Percentiles rank a stretch among this genome's conserved stretches.
phyloP scores from a whole-genome alignment of 92 coral and sea anemone genomes.

The Muricea muricata region DNA sequence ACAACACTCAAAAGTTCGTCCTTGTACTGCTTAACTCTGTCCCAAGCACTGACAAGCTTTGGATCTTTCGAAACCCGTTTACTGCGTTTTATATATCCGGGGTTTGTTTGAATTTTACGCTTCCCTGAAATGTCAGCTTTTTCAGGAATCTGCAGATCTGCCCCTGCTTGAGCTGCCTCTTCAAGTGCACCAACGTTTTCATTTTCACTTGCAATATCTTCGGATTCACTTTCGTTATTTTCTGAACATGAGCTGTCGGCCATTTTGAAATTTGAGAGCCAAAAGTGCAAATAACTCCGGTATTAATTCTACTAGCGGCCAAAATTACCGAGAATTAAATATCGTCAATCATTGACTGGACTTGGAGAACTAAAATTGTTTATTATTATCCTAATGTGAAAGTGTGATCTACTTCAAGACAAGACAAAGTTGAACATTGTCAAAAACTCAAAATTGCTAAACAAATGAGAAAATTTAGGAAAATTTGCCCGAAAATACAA shows the following conservation, averaged over 20 bases:
- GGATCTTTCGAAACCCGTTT: neutral
- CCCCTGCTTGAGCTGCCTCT: constrained; percentile 37
- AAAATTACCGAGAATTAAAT: constrained; percentile 10
- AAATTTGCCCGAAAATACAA: constrained; percentile 2
- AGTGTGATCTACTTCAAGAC: neutral
- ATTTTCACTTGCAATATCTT: constrained; percentile 34
- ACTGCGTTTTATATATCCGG: neutral
- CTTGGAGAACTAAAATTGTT: neutral
- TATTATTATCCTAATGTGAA: constrained; percentile 7
- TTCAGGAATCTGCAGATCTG: constrained; percentile 32
- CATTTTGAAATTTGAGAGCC: neutral
- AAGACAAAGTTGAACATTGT: neutral
- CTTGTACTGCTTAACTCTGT: too few relatives aligned
- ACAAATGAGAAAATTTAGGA: neutral
- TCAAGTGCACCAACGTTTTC: constrained; percentile 15
- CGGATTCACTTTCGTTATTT: constrained; percentile 27
- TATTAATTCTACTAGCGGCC: constrained; percentile 1
- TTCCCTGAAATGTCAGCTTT: constrained; percentile 35
- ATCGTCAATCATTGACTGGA: neutral
- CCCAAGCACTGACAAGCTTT: too few relatives aligned
- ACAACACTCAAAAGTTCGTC: too few relatives aligned
- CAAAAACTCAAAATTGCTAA: neutral
- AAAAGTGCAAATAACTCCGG: constrained; percentile 28
- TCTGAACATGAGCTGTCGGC: constrained; percentile 10
- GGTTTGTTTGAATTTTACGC: neutral